phyloP scores from a whole-genome alignment of 2,888 invertebrate genomes.

The Sipunculus nudus region DNA sequence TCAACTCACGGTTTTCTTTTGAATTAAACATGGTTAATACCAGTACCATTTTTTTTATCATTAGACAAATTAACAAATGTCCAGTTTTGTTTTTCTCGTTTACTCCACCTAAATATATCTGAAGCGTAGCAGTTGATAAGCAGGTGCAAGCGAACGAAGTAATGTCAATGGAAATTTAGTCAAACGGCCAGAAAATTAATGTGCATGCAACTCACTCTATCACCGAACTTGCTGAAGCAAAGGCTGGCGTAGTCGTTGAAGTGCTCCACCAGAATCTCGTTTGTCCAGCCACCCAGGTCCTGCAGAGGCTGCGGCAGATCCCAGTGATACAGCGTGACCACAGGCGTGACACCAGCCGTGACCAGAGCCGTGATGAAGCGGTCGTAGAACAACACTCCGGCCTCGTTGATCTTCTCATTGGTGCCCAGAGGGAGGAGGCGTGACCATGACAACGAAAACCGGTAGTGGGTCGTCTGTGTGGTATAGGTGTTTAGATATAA shows the following conservation, averaged over 20 bases:
- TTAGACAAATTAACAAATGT: too few relatives aligned
- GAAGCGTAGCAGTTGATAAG: too few relatives aligned
- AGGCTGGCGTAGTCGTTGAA: constrained; percentile 64
- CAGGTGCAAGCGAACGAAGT: too few relatives aligned
- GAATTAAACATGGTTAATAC: too few relatives aligned
- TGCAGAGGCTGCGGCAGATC: constrained; percentile 66
- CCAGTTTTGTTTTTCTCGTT: too few relatives aligned
- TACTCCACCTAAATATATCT: too few relatives aligned
- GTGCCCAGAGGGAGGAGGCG: constrained; percentile 76
- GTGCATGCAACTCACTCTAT: constrained; percentile 58
- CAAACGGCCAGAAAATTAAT: too few relatives aligned
- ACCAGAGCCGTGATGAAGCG: constrained; percentile 78
- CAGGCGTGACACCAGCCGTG: constrained; percentile 71
- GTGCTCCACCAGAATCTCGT: constrained; percentile 53
- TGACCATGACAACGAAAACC: constrained; percentile 75
- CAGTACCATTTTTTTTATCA: too few relatives aligned
- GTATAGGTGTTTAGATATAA: too few relatives aligned
- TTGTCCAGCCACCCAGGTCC: constrained; percentile 65
- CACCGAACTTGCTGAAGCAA: constrained; percentile 63
- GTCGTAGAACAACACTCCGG: constrained; percentile 81
- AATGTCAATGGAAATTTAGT: too few relatives aligned
- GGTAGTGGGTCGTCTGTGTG: constrained; percentile 60
- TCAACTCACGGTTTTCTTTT: too few relatives aligned
- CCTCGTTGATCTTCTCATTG: constrained; percentile 39
- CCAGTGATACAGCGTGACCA: constrained; percentile 70